These are phyloP conservation scores for Fistularia tabacaria DNA, from an alignment of 2,797 vertebrate species.

Conservation along the genomic window DNA sequence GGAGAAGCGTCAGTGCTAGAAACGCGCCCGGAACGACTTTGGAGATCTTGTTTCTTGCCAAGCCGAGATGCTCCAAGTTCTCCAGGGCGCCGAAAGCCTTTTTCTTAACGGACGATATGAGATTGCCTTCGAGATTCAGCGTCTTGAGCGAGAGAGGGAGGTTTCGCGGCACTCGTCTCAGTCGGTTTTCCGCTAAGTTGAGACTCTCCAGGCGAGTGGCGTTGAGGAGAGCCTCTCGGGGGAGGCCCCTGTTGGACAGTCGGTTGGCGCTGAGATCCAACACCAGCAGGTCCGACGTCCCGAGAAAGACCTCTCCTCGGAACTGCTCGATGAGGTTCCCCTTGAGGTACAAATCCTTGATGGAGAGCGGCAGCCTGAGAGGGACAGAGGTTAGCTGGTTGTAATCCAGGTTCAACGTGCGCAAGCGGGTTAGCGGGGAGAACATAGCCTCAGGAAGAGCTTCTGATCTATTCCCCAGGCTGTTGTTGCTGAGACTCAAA, in stretches of 20 bases:
- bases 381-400: conserved; percentile 59
- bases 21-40: conserved; percentile 60
- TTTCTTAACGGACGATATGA: conserved; percentile 61
- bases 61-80: conserved; percentile 64
- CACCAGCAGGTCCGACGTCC: conserved; percentile 66
- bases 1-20: conserved; percentile 34
- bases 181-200: conserved; percentile 70
- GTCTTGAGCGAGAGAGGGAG: conserved; percentile 67
- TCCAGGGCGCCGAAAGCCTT: conserved; percentile 54
- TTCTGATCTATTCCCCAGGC: conserved; percentile 48
- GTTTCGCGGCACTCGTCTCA: conserved; percentile 61
- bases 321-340: conserved; percentile 71
- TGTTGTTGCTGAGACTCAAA: conserved; percentile 69
- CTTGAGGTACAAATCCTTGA: conserved; percentile 75
- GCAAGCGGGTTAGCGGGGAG: conserved; percentile 52
- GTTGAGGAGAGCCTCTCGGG: conserved; percentile 59
- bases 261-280: conserved; percentile 71
- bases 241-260: conserved; percentile 70
- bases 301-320: conserved; percentile 57
- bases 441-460: conserved; percentile 44
- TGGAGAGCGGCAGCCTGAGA: conserved; percentile 48
- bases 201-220: conserved; percentile 72
- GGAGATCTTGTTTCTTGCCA: conserved; percentile 68
- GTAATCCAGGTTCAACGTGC: conserved; percentile 64
- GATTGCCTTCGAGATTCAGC: conserved; percentile 68